Percentiles rank a stretch among this genome's conserved stretches.
Evolutionary conservation across 2,888 invertebrate genomes (phyloP).

Genomic region (Ichneumoninae sp.): DNA sequence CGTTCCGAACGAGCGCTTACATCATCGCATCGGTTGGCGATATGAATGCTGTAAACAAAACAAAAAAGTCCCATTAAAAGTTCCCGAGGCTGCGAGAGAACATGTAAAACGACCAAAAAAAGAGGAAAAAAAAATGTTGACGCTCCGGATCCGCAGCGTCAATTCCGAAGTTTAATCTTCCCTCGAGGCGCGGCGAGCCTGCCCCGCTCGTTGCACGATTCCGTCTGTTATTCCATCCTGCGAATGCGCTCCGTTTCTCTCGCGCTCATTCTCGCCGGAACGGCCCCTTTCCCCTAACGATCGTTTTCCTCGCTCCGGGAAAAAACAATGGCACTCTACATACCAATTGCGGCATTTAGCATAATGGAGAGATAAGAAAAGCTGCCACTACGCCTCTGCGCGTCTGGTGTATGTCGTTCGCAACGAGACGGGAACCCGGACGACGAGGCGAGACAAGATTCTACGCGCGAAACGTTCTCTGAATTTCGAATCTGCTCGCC

Average conservation of each 20-base stretch:
- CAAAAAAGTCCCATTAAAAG: slow-evolving; percentile 52
- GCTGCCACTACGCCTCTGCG: slow-evolving; percentile 46
- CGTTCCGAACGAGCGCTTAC: not conserved
- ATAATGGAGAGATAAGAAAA: slow-evolving; percentile 68
- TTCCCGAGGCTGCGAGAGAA: slow-evolving; percentile 27
- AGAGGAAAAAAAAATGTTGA: slow-evolving; percentile 52
- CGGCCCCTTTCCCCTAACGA: slow-evolving; percentile 64
- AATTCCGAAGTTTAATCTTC: slow-evolving; percentile 69
- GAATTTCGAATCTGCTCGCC: slow-evolving; percentile 37
- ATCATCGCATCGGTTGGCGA: not conserved
- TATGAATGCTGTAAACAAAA: slow-evolving; percentile 19
- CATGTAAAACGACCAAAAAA: not conserved
- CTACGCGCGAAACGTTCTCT: slow-evolving; percentile 9
- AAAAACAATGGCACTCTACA: slow-evolving; percentile 70
- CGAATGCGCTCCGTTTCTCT: slow-evolving; percentile 58
- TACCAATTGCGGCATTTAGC: slow-evolving; percentile 69
- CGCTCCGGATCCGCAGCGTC: slow-evolving; percentile 61
- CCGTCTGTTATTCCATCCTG: slow-evolving; percentile 50
- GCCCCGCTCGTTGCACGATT: slow-evolving; percentile 51
- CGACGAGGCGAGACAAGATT: slow-evolving; percentile 24
- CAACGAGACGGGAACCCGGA: slow-evolving; percentile 35
- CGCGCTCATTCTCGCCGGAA: slow-evolving; percentile 56
- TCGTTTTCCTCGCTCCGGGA: slow-evolving; percentile 58
- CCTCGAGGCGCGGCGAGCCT: slow-evolving; percentile 52
- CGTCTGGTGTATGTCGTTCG: slow-evolving; percentile 19